Evolutionary conservation across 2,113 vertebrate species (phyloP).

Genomic region (Myocastor coypus): DNA sequence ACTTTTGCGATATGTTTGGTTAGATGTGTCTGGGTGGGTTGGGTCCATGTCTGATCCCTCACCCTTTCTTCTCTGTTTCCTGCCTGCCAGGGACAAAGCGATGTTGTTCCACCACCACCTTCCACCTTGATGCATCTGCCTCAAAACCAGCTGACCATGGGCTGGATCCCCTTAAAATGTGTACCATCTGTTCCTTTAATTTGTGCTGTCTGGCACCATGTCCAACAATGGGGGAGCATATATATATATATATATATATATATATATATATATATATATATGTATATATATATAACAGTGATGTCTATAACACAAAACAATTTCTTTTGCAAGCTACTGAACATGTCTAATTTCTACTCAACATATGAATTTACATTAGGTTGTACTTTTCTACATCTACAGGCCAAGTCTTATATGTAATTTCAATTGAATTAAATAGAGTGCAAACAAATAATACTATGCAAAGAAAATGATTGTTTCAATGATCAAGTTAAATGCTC

Average conservation of each 20-base stretch:
- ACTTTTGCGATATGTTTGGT: no score
- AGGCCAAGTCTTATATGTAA: background rate
- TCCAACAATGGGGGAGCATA: background rate
- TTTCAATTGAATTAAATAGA: background rate
- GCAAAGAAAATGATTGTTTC: slow-evolving; percentile 20
- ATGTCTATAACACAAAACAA: background rate
- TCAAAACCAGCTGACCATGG: background rate
- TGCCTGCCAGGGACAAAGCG: no score
- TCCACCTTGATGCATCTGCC: background rate
- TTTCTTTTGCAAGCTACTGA: background rate
- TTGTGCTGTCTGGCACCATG: background rate
- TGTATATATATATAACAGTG: background rate
- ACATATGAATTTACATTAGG: background rate
- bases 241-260: no score
- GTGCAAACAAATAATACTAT: background rate
- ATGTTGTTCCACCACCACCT: background rate
- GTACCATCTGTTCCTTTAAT: background rate
- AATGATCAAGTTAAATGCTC: background rate
- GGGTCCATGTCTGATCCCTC: no score
- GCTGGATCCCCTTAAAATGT: background rate
- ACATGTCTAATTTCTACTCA: background rate
- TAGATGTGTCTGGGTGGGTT: no score
- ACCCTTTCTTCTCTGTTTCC: no score
- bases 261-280: no score
- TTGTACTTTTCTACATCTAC: background rate